Conservation (phyloP, 2,113 vertebrate genomes). For the Chloropsis hardwickii region DNA sequence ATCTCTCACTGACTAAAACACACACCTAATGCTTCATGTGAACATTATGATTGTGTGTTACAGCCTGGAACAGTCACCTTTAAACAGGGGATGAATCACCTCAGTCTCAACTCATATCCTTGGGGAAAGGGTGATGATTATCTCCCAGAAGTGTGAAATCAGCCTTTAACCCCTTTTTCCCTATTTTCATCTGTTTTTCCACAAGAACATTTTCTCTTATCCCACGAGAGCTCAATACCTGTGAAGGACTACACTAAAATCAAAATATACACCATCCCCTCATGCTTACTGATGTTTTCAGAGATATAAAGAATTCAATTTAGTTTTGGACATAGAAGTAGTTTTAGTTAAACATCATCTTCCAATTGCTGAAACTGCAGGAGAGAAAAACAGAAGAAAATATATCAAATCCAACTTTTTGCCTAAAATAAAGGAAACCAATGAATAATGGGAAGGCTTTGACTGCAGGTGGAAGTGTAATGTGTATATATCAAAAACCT, state of each 20-base stretch:
- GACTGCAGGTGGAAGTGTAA: background rate
- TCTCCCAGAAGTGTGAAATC: background rate
- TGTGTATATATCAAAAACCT: background rate
- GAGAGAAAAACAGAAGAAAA: background rate
- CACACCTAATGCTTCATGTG: background rate
- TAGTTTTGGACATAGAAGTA: background rate
- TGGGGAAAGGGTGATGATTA: background rate
- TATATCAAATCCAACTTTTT: background rate
- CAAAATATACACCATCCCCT: background rate
- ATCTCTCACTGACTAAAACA: background rate
- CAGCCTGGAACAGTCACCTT: background rate
- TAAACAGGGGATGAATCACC: background rate
- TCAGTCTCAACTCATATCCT: background rate
- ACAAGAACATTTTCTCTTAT: background rate
- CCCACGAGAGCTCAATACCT: background rate
- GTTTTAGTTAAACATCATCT: background rate
- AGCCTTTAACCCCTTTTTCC: background rate
- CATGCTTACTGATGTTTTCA: background rate
- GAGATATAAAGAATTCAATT: background rate
- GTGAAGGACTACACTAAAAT: background rate
- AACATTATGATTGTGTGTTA: background rate
- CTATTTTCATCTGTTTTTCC: background rate
- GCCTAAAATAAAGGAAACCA: background rate
- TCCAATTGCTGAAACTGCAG: background rate
- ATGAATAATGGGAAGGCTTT: background rate